Base-by-base conservation (phyloP, 2,888 invertebrate species). In the Drosophila nr. perissopoda region DNA sequence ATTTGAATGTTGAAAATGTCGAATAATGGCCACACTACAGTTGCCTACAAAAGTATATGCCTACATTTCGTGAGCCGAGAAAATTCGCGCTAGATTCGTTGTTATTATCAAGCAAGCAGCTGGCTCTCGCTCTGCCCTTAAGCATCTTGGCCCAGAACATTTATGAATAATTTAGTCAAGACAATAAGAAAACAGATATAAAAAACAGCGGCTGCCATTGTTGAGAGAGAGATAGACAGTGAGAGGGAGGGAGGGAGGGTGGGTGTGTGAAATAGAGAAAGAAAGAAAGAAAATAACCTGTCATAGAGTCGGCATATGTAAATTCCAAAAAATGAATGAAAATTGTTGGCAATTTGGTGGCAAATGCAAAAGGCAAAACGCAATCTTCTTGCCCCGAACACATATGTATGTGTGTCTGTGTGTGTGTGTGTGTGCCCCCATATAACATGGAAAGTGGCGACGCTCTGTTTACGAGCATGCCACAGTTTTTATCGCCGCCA, bases 281-380 rank as follows among this genome's bases (percentile, higher is more conserved):
- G 33, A 45, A 42, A 45, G 18, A 53, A 29, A 38, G 29, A 51
- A 31, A 61, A 65, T 62, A 70, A 67, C 31, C 80, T 80, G 80
- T 71, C 63, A 45, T 58, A 53, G 60, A 71, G 63, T 45, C 57
- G 63, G 78, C 74, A 87, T 86, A 89, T 88, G 90, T 73, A 86
- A 86, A 89, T 89, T 85, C 59, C 54, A 71, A 82, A 89, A 85
- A 88, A 88, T 85, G 90, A 88, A 86, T 86, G 86, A 86, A 89
- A 86, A 86, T 89, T 89, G 86, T 87, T 86, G 86, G 86, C 86
- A 89, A 89, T 86, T 86, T 86, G 88, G 90, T 86, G 86, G 89
- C 89, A 89, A 89, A 85, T 78, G 81, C 75, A 72, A 60, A 57
- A 40, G 51, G 68, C 49, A 63, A 51, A 60, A 64, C 33, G 42